Base-by-base conservation (phyloP, 2,888 invertebrate species). In the Sarcophaga caerulescens region DNA sequence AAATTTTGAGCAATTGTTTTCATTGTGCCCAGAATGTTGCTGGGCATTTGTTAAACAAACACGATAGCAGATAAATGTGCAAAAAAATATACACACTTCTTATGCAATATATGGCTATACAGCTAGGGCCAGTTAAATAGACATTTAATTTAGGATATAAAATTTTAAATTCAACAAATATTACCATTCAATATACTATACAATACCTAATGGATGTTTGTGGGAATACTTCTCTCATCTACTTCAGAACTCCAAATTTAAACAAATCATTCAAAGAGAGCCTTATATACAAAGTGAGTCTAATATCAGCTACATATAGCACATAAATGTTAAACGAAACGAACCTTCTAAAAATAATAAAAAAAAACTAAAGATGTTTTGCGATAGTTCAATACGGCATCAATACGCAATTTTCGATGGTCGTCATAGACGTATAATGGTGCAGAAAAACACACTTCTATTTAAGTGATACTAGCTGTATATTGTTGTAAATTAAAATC, bases 401-500 rank as follows among this genome's bases (percentile, higher is more conserved):
- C 6, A 35, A 35, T 35, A 6, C 35, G 6, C 35, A 0, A 1
- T 35, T 6, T 35, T 35, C 35, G 6, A 6, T 1, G 35, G 1
- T 35, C 35, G 10, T 2, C 35, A 35, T 0, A 8, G 35, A 35
- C 52, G 52, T 52, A 52, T 52, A 52, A 14, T 52, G 2, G 2
- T 35, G 2, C 2, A 35, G 3, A 14, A 52, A 1, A 52, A 52
- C 0, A 17, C 14, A 17, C 5, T 14, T 14, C 17, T 52, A 52
- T 52, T 52, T 52, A 52, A 12, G 12, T 12, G 14, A 52, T 17
- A 52, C 4, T 17, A 52, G 4, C 52, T 52, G 65, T 80, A 25
- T 68, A 3, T 45, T 47, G 60, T 52, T 73, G 21, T 35, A 74
- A 81, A 68, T 81, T 75, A 62, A 69, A 74, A 69, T 75, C 74